Evolutionary conservation across 2,113 vertebrate genomes (phyloP), one percentile per base, ranked within the genome.

Genomic region (Embiotoca jacksoni): DNA sequence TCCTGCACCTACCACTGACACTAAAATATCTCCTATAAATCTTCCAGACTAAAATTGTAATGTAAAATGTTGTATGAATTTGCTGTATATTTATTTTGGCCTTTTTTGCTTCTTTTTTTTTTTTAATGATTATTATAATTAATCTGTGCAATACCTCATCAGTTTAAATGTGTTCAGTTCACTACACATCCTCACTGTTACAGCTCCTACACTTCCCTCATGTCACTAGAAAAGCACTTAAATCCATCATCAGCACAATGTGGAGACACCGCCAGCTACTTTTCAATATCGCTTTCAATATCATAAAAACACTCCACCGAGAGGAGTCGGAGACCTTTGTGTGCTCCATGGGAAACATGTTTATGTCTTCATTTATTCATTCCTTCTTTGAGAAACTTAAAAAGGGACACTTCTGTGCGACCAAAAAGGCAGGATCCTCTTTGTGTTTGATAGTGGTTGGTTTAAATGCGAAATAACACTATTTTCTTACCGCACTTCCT

Each of bases 91-190:
- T 99, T 98, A 93, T 99, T 98, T 96, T 97, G 96, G 95, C 95
- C 94, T 96, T 96, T 96, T 97, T 88, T 70, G 89, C 94, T 56
- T 69, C 69, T 96, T 96, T 95, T 96, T 82, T 66, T 94, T 95
- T 94, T 94, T 94, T 96, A 95, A 95, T 41, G 3, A 72, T 91
- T 91, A 94, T 96, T 95, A 93, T 93, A 90, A 95, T 96, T 96
- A 96, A 96, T 97, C 95, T 96, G 97, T 98, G 97, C 97, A 98
- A 99, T 98, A 98, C 96, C 97, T 97, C 96, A 97, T 96, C 97
- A 94, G 95, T 97, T 23, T 96, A 96, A 96, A 96, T 96, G 95
- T 95, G 93, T 96, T 95, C 95, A 92, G 89, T 95, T 96, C 94
- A 93, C 95, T 94, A 94, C 94, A 8, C 63, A 11, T 15, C 58